phyloP scores from a whole-genome alignment of 2,797 vertebrate genomes.

The Arrhamphus sclerolepis region DNA sequence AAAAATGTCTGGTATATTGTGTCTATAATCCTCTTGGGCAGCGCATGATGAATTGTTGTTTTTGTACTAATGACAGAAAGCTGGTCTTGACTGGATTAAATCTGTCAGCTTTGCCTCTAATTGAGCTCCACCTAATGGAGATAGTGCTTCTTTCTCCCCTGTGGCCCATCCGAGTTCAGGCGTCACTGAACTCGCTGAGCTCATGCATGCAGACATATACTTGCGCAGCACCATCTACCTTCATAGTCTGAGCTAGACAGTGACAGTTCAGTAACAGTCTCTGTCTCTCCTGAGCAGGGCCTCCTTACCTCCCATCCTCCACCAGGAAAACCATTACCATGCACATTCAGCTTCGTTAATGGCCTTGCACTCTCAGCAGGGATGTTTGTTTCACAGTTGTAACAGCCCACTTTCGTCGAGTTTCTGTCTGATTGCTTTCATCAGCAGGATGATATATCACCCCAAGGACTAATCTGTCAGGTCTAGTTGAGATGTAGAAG shows the following conservation, averaged over 20 bases:
- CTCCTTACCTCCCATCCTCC: constrained; percentile 39
- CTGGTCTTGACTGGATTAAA: constrained; percentile 47
- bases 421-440: neutral
- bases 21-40: constrained; percentile 42
- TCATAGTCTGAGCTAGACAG: constrained; percentile 23
- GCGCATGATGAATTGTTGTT: constrained; percentile 51
- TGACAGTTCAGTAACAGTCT: constrained; percentile 38
- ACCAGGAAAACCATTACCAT: constrained; percentile 70
- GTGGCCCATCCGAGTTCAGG: constrained; percentile 39
- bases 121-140: constrained; percentile 39
- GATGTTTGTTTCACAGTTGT: constrained; percentile 40
- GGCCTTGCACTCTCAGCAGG: constrained; percentile 48
- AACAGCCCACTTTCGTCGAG: constrained; percentile 11
- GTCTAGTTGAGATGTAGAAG: constrained; percentile 27
- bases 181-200: constrained; percentile 10
- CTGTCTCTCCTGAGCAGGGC: constrained; percentile 25
- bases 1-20: too few species aligned
- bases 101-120: constrained; percentile 49
- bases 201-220: constrained; percentile 11
- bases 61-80: constrained; percentile 46
- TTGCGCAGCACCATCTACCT: constrained; percentile 6
- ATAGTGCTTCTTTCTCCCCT: constrained; percentile 30
- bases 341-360: constrained; percentile 60
- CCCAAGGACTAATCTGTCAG: constrained; percentile 29
- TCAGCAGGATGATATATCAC: constrained; percentile 28